These are phyloP conservation scores for Poecilia picta DNA, from an alignment of 2,797 vertebrate species.

Conservation along the genomic window DNA sequence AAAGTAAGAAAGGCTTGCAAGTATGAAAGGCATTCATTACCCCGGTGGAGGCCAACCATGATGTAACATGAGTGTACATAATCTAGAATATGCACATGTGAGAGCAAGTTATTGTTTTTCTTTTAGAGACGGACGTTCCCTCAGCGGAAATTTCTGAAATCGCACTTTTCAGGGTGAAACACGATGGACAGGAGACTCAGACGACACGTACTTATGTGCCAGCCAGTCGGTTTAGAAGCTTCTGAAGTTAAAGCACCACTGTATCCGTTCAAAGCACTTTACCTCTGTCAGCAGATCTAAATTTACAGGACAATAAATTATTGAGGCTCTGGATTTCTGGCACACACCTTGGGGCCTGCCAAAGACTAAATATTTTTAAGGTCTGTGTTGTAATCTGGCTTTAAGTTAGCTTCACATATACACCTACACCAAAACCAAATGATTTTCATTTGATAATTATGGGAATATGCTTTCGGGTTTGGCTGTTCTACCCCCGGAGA, in stretches of 20 bases:
- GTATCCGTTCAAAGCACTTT: constrained; percentile 65
- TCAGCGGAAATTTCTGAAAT: constrained; percentile 19
- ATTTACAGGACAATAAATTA: constrained; percentile 82
- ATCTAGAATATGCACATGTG: constrained; percentile 19
- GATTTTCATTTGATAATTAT: constrained; percentile 67
- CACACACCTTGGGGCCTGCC: constrained; percentile 32
- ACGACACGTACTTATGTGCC: constrained; percentile 51
- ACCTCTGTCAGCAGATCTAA: constrained; percentile 75
- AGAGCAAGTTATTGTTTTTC: not conserved
- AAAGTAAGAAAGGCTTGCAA: constrained; percentile 53
- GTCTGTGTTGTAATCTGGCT: constrained; percentile 69
- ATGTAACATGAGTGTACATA: constrained; percentile 48
- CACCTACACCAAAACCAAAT: constrained; percentile 49
- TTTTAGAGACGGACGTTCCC: constrained; percentile 27
- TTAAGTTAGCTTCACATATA: constrained; percentile 64
- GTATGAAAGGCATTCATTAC: constrained; percentile 35
- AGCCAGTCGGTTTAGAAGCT: constrained; percentile 51
- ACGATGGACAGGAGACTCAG: constrained; percentile 33
- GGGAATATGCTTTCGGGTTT: constrained; percentile 6
- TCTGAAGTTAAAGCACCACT: constrained; percentile 54
- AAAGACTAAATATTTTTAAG: constrained; percentile 75
- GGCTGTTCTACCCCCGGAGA: constrained; percentile 20
- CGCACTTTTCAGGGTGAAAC: constrained; percentile 23
- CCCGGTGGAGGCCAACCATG: constrained; percentile 38
- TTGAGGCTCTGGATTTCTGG: constrained; percentile 57